Evolutionary conservation across 2,113 vertebrate genomes (phyloP), one percentile per base, ranked within the genome.

Genomic region (Sceloporus tristichus): DNA sequence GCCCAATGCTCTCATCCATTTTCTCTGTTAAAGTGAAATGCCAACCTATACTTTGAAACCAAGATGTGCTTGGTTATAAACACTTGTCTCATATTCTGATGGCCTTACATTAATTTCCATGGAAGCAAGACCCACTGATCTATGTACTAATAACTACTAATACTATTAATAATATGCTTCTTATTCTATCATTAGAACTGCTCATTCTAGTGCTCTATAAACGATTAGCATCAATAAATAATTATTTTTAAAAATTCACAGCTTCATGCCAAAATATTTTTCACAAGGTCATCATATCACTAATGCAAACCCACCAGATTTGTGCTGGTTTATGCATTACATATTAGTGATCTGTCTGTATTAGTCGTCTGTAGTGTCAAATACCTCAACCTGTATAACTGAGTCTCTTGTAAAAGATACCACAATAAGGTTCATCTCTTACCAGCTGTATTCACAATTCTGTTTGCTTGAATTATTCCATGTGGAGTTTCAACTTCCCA

Each of bases 401-500:
- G 14, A 21, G 19, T 11, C 5, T 27, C 76, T 42, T 34, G 68
- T 62, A 84, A 91, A 71, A 80, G 21, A 21, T 56, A n/a, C 16
- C 7, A 90, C 90, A 85, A 62, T 23, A 21, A 89, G 59, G n/a
- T 5, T 68, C 18, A 82, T 92, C 25, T 65, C 93, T 91, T 92
- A 99, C 99, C 99, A 96, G 99, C 95, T 73, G 98, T 88, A 84
- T 99, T 99, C 88, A 99, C 98, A 76, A 99, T 94, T 89, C 98
- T 97, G n/a, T 98, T 98, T 27, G 99, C 97, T 9, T 83, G 95
- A 89, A 99, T 95, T 70, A 94, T 97, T 84, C 99, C 99, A 40
- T 98, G 97, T 68, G 97, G 96, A 6, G 98, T 99, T 95, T 98
- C 97, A 93, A 99, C 97, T 21, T 99, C 98, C 99, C 99, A 99